phyloP scores from a whole-genome alignment of 2,888 invertebrate genomes.

The Pristionchus fissidentatus region DNA sequence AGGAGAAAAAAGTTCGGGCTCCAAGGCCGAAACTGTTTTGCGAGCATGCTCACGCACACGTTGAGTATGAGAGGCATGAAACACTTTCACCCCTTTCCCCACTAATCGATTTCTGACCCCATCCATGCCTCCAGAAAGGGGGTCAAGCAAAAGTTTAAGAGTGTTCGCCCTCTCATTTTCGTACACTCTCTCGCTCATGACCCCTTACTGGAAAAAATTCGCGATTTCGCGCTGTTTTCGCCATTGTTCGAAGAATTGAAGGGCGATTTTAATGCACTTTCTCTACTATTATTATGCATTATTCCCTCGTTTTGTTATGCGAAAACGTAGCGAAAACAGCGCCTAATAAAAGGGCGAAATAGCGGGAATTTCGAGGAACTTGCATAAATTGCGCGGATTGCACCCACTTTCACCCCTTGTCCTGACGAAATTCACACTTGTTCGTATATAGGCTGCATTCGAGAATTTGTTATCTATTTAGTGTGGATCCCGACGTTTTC shows the following conservation, averaged over 20 bases:
- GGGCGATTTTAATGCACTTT: not conserved
- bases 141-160: too few relatives aligned
- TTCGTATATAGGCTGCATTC: too few relatives aligned
- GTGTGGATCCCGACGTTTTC: too few relatives aligned
- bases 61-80: slow-evolving; percentile 11
- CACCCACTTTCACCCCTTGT: not conserved
- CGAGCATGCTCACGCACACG: not conserved
- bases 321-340: too few relatives aligned
- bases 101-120: slow-evolving; percentile 1
- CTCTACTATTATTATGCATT: too few relatives aligned
- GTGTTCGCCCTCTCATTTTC: too few relatives aligned
- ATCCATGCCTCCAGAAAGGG: not conserved
- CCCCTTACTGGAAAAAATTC: too few relatives aligned
- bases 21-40: slow-evolving; percentile 35
- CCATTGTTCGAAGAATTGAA: not conserved
- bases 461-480: too few relatives aligned
- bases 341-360: too few relatives aligned
- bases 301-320: too few relatives aligned
- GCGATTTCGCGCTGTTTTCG: not conserved
- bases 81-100: not conserved
- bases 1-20: slow-evolving; percentile 2
- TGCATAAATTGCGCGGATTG: not conserved
- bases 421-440: not conserved
- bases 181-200: too few relatives aligned
- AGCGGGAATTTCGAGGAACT: too few relatives aligned